Conservation (phyloP, 2,113 vertebrate genomes). For the Madoqua kirkii region DNA sequence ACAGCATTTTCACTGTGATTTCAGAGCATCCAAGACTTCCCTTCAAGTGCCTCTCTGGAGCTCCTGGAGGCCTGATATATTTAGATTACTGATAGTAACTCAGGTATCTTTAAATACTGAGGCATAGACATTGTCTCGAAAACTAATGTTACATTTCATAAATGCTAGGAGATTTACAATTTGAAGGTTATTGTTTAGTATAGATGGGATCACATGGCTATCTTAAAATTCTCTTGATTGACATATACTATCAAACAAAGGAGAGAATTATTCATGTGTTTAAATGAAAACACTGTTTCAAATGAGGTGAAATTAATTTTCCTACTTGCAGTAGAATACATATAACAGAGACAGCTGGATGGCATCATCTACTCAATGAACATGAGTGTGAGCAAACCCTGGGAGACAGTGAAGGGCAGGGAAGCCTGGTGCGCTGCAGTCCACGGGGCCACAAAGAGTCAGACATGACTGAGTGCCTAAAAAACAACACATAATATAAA, state of each 20-base stretch:
- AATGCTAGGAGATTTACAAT: conserved; percentile 23
- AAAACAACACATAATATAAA: not conserved
- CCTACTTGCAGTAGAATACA: not conserved
- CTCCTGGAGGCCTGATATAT: not conserved
- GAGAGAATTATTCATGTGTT: not conserved
- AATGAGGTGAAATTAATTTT: not conserved
- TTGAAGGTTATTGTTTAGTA: conserved; percentile 51
- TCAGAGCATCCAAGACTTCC: not conserved
- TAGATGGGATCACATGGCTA: conserved; percentile 22
- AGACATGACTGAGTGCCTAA: not conserved
- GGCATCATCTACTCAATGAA: not conserved
- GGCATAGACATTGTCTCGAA: conserved; percentile 46
- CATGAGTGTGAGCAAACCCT: not conserved
- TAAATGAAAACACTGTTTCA: conserved; percentile 15
- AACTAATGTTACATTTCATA: conserved; percentile 47
- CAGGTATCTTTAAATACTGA: conserved; percentile 20
- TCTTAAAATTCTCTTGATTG: conserved; percentile 22
- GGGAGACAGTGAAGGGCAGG: not conserved
- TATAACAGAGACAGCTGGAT: not conserved
- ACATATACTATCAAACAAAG: not conserved
- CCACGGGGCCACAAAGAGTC: not conserved
- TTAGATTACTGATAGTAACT: not conserved
- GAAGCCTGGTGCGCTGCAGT: not conserved
- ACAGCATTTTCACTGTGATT: not conserved
- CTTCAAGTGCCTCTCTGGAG: not conserved